Conservation (phyloP, 2,113 vertebrate genomes). For the Gopherus flavomarginatus region DNA sequence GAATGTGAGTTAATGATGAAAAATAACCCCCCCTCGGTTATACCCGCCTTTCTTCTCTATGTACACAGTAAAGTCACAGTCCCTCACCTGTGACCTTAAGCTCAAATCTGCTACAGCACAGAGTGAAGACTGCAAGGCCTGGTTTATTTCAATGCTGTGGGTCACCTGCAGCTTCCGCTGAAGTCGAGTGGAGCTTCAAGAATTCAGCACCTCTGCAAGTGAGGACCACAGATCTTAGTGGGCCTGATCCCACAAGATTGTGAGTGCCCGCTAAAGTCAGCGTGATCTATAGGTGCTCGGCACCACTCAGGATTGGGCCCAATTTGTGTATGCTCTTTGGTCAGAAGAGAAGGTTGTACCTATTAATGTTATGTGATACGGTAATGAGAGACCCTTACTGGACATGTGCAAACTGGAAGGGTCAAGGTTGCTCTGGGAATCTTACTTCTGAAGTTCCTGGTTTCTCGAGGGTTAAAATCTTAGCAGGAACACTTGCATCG, state of each 20-base stretch:
- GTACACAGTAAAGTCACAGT: not conserved
- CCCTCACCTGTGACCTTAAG: not conserved
- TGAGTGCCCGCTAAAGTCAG: not conserved
- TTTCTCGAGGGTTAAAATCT: not conserved
- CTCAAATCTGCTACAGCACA: not conserved
- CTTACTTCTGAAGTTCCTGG: not conserved
- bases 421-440: not conserved
- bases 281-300: not conserved
- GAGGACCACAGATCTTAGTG: not conserved
- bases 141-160: not conserved
- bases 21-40: not conserved
- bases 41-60: not conserved
- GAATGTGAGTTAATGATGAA: constrained; percentile 16
- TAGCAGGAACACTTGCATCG: not conserved
- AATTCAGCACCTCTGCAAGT: not conserved
- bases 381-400: not conserved
- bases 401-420: not conserved
- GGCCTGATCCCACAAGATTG: not conserved
- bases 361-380: not conserved
- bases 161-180: not conserved
- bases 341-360: not conserved
- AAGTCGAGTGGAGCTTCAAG: not conserved
- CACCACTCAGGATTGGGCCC: accelerated
- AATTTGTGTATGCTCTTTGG: not conserved
- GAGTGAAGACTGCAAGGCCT: not conserved